Evolutionary conservation across 2,113 vertebrate genomes (phyloP).

Genomic region (Neolamprologus longior): DNA sequence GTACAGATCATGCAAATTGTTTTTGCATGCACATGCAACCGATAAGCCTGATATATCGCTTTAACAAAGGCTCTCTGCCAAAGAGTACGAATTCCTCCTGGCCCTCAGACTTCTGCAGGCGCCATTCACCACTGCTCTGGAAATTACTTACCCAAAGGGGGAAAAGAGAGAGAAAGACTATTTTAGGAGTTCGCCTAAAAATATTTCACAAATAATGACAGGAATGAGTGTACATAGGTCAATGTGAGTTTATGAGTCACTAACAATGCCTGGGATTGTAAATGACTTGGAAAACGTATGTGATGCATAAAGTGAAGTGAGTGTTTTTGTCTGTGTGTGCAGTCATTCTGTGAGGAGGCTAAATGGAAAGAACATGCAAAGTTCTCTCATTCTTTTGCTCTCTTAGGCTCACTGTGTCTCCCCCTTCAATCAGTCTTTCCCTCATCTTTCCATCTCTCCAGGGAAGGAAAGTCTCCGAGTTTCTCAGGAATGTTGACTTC

Average conservation of each 20-base stretch:
- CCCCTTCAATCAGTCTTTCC: slow-evolving; percentile 26
- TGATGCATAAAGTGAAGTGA: background rate
- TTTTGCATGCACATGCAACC: slow-evolving; percentile 12
- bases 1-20: slow-evolving; percentile 4
- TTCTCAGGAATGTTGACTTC: slow-evolving; percentile 77
- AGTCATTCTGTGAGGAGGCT: background rate
- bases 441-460: slow-evolving; percentile 48
- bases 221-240: slow-evolving; percentile 48
- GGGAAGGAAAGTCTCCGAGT: slow-evolving; percentile 65
- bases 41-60: slow-evolving; percentile 30
- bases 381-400: slow-evolving; percentile 15
- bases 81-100: slow-evolving; percentile 50
- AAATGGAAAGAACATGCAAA: slow-evolving; percentile 50
- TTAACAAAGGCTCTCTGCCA: slow-evolving; percentile 35
- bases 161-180: slow-evolving; percentile 40
- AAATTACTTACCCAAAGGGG: slow-evolving; percentile 39
- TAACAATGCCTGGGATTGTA: slow-evolving; percentile 14
- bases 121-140: slow-evolving; percentile 48
- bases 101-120: slow-evolving; percentile 59
- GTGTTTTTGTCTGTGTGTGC: background rate
- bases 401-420: slow-evolving; percentile 8
- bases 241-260: slow-evolving; percentile 34
- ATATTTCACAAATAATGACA: slow-evolving; percentile 65
- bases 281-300: background rate
- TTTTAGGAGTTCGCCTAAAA: slow-evolving; percentile 64